phyloP scores from a whole-genome alignment of 2,888 invertebrate genomes.

The Hyposoter didymator region DNA sequence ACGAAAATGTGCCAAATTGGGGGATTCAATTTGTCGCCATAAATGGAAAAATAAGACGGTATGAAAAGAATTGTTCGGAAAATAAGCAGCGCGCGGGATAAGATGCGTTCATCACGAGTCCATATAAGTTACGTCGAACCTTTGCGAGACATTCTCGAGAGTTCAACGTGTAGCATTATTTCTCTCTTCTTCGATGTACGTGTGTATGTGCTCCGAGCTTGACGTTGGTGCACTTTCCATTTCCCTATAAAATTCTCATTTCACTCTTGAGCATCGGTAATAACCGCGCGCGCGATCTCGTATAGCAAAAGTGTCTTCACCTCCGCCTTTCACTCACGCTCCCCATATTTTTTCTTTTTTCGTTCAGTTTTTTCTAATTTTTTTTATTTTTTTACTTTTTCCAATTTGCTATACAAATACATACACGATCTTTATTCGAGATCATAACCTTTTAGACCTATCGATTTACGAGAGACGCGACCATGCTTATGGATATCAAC shows the following conservation, averaged over 20 bases:
- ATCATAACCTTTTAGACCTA: neutral
- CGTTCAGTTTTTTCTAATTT: neutral
- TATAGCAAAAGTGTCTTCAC: constrained; percentile 53
- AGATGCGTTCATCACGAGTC: neutral
- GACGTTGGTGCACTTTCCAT: constrained; percentile 59
- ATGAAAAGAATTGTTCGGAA: constrained; percentile 11
- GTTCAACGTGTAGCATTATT: constrained; percentile 61
- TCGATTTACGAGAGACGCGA: neutral
- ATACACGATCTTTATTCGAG: neutral
- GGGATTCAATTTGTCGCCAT: neutral
- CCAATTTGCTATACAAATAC: neutral
- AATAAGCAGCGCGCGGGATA: neutral
- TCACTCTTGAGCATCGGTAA: constrained; percentile 58
- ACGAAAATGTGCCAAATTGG: neutral
- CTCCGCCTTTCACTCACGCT: constrained; percentile 66
- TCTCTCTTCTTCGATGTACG: constrained; percentile 10
- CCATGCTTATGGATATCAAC: neutral
- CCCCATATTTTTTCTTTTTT: constrained; percentile 23
- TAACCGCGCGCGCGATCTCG: constrained; percentile 29
- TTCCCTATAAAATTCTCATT: constrained; percentile 62
- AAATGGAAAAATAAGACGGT: neutral
- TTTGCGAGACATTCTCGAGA: constrained; percentile 59
- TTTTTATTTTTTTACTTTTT: neutral
- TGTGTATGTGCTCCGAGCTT: neutral
- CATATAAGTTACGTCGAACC: constrained; percentile 48